Evolutionary conservation across 2,113 vertebrate genomes (phyloP).

Genomic region (Siniperca knerii): DNA sequence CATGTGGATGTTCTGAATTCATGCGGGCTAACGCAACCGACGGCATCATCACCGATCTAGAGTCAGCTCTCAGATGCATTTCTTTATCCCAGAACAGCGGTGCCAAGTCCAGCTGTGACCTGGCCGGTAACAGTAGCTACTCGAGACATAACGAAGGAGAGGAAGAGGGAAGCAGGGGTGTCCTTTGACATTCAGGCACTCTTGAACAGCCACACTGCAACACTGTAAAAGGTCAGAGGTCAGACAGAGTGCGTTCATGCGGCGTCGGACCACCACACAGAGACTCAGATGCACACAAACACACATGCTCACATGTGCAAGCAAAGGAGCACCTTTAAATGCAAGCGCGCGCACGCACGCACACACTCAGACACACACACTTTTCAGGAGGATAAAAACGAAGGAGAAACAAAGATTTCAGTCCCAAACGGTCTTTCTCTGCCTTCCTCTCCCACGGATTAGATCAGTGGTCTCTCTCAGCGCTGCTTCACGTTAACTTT

Average conservation of each 20-base stretch:
- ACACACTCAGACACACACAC: conserved; percentile 30
- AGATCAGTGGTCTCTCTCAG: conserved; percentile 55
- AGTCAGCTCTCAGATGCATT: conserved; percentile 11
- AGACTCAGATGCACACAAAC: conserved; percentile 60
- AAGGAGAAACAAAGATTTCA: conserved; percentile 56
- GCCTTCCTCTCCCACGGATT: conserved; percentile 33
- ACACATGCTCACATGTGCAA: conserved; percentile 73
- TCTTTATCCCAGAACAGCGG: conserved; percentile 21
- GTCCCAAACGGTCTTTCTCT: conserved; percentile 53
- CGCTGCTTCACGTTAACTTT: conserved; percentile 61
- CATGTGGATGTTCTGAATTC: conserved; percentile 29
- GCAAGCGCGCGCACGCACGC: conserved; percentile 49
- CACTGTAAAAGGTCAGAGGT: conserved; percentile 71
- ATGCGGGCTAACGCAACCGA: conserved; percentile 23
- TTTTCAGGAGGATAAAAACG: conserved; percentile 50
- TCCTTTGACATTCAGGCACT: conserved; percentile 75
- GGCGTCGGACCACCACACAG: conserved; percentile 65
- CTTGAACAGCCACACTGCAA: conserved; percentile 67
- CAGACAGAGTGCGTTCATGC: conserved; percentile 70
- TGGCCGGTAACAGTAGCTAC: conserved; percentile 43
- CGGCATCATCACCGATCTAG: neutral
- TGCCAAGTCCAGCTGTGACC: conserved; percentile 45
- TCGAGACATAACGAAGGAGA: conserved; percentile 40
- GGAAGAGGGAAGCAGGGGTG: conserved; percentile 3
- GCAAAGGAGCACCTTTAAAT: conserved; percentile 69